Percentiles rank a stretch among this genome's conserved stretches.
phyloP scores from a whole-genome alignment of 2,113 vertebrate species.

The Prochilodus magdalenae region DNA sequence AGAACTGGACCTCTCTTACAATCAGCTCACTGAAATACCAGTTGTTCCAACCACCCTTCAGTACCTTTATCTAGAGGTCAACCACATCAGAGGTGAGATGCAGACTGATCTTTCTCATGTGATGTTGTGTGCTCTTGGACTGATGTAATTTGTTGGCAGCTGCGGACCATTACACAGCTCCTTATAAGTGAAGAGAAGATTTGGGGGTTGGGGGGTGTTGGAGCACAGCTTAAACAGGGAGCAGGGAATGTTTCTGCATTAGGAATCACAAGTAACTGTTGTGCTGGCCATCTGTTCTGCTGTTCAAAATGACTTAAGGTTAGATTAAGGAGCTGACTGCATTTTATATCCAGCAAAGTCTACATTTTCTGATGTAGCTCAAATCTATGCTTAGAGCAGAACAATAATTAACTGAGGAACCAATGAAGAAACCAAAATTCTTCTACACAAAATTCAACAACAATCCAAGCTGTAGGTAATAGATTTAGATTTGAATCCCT shows the following conservation, averaged over 20 bases:
- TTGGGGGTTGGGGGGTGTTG: too few relatives aligned
- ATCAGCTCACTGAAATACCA: slow-evolving; percentile 72
- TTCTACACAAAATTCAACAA: too few relatives aligned
- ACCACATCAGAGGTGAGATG: slow-evolving; percentile 74
- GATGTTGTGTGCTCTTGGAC: neutral
- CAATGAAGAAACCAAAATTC: neutral
- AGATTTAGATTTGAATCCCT: too few relatives aligned
- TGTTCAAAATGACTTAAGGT: neutral
- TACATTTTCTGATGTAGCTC: too few relatives aligned
- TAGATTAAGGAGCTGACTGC: too few relatives aligned
- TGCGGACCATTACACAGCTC: neutral
- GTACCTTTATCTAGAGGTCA: slow-evolving; percentile 80
- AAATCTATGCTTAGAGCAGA: too few relatives aligned
- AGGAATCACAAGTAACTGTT: neutral
- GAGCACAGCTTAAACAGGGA: neutral
- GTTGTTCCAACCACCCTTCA: slow-evolving; percentile 72
- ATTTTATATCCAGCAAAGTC: too few relatives aligned
- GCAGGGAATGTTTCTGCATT: neutral
- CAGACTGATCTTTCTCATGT: neutral
- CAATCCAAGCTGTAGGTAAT: too few relatives aligned
- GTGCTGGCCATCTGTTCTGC: neutral
- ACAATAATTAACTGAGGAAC: too few relatives aligned
- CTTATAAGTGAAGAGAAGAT: neutral
- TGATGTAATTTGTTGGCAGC: slow-evolving; percentile 26
- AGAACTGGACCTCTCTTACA: slow-evolving; percentile 81